Base-by-base conservation (phyloP, 2,888 invertebrate genomes). In the Drosophila birchii region DNA sequence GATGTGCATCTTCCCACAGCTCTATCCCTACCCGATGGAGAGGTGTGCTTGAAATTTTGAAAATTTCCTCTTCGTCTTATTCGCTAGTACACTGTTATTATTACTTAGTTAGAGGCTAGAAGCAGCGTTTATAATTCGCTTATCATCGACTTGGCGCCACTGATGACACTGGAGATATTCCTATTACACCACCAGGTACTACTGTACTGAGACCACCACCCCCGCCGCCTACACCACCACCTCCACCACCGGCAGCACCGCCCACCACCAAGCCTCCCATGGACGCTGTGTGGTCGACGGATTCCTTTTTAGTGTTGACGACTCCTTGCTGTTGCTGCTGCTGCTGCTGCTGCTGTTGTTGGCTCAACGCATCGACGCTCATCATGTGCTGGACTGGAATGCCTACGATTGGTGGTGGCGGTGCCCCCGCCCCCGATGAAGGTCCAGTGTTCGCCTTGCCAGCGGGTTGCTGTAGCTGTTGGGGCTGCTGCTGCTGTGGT, bases 141-240 rank as follows among this genome's bases (percentile, higher is more conserved):
- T 90, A 90, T 91, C 90, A 91, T 90, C 91, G 91, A 79, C 90
- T 90, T 41, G 80, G 80, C 56, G 86, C 80, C 26, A 84, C 78
- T 39, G 90, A 79, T 59, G 90, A 78, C 38, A 85, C 76, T 57
- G 88, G 78, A 67, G 88, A 80, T 67, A 88, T 81, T n/a, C 86
- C 85, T 20, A 86, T 78, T n/a, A 86, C 81, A 39, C 61, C 80
- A n/a, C 77, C 78, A 36, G 84, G 69, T 34, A 76, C 69, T 34
- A 76, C 69, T 61, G 59, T 57, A 39, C 47, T 63, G 18, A 80
- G 86, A 34, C 59, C 73, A 41, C 74, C 76, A 26, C 66, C 49
- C 0, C 14, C 49, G 0, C 29, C 47, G 7, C 45, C 47, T 29
- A 5, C 26, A 34, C 58, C 73, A 39, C 74, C 76, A 26, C 66